Evolutionary conservation across 2,888 invertebrate genomes (phyloP).

Genomic region (Hirtodrosophila histrioides): DNA sequence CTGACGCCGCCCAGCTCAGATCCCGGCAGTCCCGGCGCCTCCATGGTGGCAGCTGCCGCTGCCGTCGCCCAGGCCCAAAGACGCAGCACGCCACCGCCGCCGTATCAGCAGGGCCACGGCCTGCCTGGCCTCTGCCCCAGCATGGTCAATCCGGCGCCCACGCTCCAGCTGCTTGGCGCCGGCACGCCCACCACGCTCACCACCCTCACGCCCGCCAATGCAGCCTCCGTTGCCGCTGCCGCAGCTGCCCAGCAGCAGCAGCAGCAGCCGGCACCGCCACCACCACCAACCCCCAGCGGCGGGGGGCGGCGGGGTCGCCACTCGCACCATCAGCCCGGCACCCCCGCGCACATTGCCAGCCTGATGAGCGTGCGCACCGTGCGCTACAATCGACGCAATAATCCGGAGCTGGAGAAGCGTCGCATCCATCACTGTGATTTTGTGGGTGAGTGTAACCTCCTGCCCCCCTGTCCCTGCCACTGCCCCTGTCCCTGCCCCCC

Average conservation of each 20-base stretch:
- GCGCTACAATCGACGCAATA: constrained; percentile 97
- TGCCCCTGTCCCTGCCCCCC: too few species aligned
- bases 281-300: constrained; percentile 33
- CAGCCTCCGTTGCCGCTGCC: constrained; percentile 25
- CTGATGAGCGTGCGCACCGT: constrained; percentile 84
- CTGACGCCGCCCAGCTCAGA: constrained; percentile 95
- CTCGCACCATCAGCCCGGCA: constrained; percentile 74
- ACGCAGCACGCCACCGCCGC: constrained; percentile 82
- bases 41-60: constrained; percentile 87
- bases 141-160: constrained; percentile 69
- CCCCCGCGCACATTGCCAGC: constrained; percentile 82
- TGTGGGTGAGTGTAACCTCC: constrained; percentile 88
- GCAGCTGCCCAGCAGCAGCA: constrained; percentile 30
- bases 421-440: constrained; percentile 98
- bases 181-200: constrained; percentile 67
- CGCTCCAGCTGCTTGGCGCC: constrained; percentile 57
- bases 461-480: too few species aligned
- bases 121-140: constrained; percentile 79
- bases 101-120: constrained; percentile 81
- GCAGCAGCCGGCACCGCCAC: constrained; percentile 42
- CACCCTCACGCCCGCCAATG: constrained; percentile 68
- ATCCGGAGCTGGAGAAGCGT: constrained; percentile 97
- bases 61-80: constrained; percentile 77
- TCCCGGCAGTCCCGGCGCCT: constrained; percentile 92
- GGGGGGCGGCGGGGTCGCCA: constrained; percentile 65